phyloP scores from a whole-genome alignment of 2,888 invertebrate species.

The Oxycera nigricornis region DNA sequence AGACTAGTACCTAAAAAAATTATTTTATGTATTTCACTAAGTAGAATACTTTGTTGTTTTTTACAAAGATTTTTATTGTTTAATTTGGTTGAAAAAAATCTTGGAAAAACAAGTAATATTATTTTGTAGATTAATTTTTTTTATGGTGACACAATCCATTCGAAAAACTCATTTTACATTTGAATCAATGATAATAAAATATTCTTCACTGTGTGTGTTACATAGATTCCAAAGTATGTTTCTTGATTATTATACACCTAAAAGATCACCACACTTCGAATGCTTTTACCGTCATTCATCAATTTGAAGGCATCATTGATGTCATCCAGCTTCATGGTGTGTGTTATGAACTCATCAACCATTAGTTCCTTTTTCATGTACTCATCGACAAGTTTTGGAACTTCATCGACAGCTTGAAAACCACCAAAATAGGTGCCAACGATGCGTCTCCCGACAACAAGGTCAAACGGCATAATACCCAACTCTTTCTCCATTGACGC shows the following conservation, averaged over 20 bases:
- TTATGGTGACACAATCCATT: too few relatives aligned
- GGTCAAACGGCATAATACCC: conserved; percentile 94
- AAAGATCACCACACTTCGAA: conserved; percentile 66
- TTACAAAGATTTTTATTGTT: too few relatives aligned
- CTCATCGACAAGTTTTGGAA: conserved; percentile 87
- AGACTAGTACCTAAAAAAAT: not conserved
- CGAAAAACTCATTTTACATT: too few relatives aligned
- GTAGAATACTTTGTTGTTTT: not conserved
- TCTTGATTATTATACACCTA: conserved; percentile 40
- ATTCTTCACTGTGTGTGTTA: too few relatives aligned
- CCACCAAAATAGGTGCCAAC: conserved; percentile 93
- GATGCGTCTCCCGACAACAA: conserved; percentile 98
- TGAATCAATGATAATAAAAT: too few relatives aligned
- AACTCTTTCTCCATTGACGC: conserved; percentile 97
- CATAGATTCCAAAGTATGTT: too few relatives aligned
- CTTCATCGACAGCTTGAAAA: conserved; percentile 94
- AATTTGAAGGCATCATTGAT: conserved; percentile 94
- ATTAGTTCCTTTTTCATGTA: conserved; percentile 83
- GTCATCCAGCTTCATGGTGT: conserved; percentile 75
- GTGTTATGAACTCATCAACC: conserved; percentile 92
- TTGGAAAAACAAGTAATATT: too few relatives aligned
- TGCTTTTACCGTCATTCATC: conserved; percentile 83
- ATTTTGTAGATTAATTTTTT: too few relatives aligned
- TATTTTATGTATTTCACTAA: not conserved
- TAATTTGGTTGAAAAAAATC: too few relatives aligned